phyloP scores from a whole-genome alignment of 2,888 invertebrate genomes.

The Falcaria lacertinaria region DNA sequence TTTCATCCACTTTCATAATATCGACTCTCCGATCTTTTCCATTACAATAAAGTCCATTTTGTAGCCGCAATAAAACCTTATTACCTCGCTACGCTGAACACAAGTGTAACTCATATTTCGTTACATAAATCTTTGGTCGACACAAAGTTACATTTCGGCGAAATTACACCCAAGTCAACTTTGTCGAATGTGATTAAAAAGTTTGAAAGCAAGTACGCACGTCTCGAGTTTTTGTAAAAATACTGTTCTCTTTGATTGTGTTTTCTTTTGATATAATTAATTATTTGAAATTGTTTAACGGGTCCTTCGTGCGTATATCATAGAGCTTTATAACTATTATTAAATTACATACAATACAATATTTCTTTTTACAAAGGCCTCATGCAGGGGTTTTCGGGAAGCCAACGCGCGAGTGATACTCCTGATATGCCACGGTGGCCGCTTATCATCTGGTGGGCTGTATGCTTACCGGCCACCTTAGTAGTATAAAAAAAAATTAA shows the following conservation, averaged over 20 bases:
- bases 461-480: no score
- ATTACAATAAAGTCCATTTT: constrained; percentile 31
- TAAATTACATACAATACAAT: no score
- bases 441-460: no score
- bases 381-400: no score
- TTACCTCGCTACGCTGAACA: constrained; percentile 29
- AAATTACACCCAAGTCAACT: constrained; percentile 27
- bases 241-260: neutral
- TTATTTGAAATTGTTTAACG: neutral
- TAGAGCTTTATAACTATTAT: no score
- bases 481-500: no score
- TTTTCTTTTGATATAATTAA: neutral
- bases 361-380: no score
- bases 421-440: no score
- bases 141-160: constrained; percentile 36
- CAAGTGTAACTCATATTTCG: constrained; percentile 31
- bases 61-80: constrained; percentile 23
- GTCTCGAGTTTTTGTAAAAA: neutral
- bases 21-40: constrained; percentile 20
- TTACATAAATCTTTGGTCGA: constrained; percentile 36
- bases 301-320: neutral
- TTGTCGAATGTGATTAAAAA: neutral
- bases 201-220: neutral
- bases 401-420: no score
- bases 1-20: constrained; percentile 15